A percentile compares a stretch with the other conserved stretches of the same genome.
phyloP scores from a whole-genome alignment of 2,888 invertebrate species.

The Limenitis camilla region DNA sequence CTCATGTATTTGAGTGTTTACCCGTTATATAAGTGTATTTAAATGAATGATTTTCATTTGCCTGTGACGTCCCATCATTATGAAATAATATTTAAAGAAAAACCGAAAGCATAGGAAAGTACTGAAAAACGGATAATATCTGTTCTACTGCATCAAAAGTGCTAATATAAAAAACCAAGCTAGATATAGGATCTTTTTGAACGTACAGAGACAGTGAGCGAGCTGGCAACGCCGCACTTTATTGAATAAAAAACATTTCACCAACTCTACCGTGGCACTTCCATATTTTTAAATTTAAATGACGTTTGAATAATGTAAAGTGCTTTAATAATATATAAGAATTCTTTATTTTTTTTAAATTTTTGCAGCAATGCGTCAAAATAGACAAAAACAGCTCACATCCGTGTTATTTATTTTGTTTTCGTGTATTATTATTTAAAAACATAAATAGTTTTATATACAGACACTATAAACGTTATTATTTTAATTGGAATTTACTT shows the following conservation, averaged over 20 bases:
- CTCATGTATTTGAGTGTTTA: no score
- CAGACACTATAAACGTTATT: no score
- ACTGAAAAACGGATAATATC: no score
- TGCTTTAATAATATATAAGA: constrained; percentile 13
- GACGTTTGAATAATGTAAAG: constrained; percentile 19
- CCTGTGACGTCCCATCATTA: no score
- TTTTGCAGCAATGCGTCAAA: constrained; percentile 18
- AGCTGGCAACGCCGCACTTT: constrained; percentile 52
- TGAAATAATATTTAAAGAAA: no score
- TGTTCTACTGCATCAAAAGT: background rate
- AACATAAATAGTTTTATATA: no score
- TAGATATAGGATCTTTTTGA: constrained; percentile 5
- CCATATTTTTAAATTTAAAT: constrained; percentile 18
- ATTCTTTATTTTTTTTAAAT: constrained; percentile 12
- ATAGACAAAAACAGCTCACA: background rate
- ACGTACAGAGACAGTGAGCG: constrained; percentile 30
- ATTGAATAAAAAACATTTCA: constrained; percentile 23
- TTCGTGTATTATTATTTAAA: no score
- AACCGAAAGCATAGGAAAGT: no score
- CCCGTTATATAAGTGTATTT: no score
- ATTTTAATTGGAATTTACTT: no score
- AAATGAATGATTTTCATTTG: no score
- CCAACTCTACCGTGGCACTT: constrained; percentile 9
- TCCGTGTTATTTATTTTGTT: no score
- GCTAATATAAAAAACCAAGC: background rate